phyloP scores from a whole-genome alignment of 1,140 invertebrate genomes.

The Bradynema listronoti region DNA sequence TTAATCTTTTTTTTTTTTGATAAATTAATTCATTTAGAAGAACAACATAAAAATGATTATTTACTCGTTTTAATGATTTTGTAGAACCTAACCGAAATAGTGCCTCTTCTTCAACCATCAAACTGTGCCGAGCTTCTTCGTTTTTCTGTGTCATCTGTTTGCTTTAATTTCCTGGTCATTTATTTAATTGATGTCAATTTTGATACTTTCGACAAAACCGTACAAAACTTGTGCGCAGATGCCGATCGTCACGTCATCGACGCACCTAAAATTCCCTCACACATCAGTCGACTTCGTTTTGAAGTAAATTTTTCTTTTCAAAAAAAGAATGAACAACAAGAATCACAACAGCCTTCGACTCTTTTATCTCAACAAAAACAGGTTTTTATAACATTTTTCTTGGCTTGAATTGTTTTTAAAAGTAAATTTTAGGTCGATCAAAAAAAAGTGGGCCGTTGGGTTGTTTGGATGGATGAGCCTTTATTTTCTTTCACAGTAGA shows the following conservation, averaged over 20 bases:
- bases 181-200: constrained; percentile 18
- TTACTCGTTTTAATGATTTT: constrained; percentile 9
- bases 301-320: too few species aligned
- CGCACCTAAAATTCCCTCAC: constrained; percentile 19
- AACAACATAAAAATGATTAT: not conserved
- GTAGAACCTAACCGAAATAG: constrained; percentile 23
- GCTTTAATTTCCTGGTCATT: constrained; percentile 23
- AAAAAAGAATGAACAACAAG: too few species aligned
- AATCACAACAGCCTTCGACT: too few species aligned
- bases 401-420: too few species aligned
- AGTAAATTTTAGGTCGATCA: constrained; percentile 8
- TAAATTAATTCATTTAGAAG: not conserved
- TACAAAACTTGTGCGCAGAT: constrained; percentile 10
- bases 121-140: constrained; percentile 29
- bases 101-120: constrained; percentile 12
- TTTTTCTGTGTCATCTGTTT: constrained; percentile 3
- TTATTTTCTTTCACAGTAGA: constrained; percentile 13
- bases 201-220: constrained; percentile 15
- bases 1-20: not conserved
- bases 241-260: constrained; percentile 16
- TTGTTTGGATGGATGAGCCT: constrained; percentile 18
- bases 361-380: too few species aligned
- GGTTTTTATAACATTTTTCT: too few species aligned
- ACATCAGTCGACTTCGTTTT: constrained; percentile 21
- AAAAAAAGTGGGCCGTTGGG: constrained; percentile 20